A percentile compares a stretch with the other conserved stretches of the same genome.
Conservation (phyloP, 2,797 vertebrate species). For the Chaetodon trifasciatus region DNA sequence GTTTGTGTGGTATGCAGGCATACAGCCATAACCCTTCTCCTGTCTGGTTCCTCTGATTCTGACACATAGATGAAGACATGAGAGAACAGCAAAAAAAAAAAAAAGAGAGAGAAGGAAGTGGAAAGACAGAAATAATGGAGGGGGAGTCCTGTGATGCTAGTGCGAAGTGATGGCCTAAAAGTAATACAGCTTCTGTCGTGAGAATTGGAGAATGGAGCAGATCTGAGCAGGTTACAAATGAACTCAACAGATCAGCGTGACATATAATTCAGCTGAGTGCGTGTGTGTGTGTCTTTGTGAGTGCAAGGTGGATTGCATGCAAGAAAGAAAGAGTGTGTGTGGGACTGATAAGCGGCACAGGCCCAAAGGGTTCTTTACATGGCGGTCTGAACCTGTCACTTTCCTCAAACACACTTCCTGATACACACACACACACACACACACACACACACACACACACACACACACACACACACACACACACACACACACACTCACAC, state of each 20-base stretch:
- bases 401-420: constrained; percentile 65
- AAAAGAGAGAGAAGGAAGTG: constrained; percentile 11
- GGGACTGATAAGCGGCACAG: constrained; percentile 71
- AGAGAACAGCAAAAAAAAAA: constrained; percentile 16
- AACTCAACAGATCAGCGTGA: constrained; percentile 72
- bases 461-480: constrained; percentile 48
- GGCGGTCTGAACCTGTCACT: constrained; percentile 69
- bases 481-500: constrained; percentile 26
- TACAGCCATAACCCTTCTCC: constrained; percentile 24
- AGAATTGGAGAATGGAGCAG: constrained; percentile 57
- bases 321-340: constrained; percentile 58
- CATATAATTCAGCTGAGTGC: constrained; percentile 58
- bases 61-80: constrained; percentile 46
- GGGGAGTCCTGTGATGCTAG: constrained; percentile 45
- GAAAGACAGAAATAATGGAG: constrained; percentile 46
- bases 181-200: constrained; percentile 63
- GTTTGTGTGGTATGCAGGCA: constrained; percentile 11
- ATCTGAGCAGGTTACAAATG: constrained; percentile 68
- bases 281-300: constrained; percentile 49
- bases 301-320: constrained; percentile 47
- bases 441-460: constrained; percentile 42
- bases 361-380: constrained; percentile 68
- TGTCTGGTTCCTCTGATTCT: constrained; percentile 35
- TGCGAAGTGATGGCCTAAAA: constrained; percentile 68
- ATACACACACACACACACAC: constrained; percentile 51